Conservation (phyloP, 2,797 vertebrate genomes). For the Picus viridis region DNA sequence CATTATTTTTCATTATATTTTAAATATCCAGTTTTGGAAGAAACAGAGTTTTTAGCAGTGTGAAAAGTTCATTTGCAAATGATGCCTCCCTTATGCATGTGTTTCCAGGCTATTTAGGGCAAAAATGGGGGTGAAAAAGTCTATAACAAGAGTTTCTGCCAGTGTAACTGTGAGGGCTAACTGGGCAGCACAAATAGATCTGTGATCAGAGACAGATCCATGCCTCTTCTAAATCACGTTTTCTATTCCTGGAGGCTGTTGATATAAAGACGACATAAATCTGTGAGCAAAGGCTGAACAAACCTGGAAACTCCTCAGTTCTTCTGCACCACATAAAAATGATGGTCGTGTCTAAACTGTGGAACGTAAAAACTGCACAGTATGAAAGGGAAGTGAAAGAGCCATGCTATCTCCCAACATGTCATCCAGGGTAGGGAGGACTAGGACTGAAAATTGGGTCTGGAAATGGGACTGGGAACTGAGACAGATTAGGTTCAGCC, state of each 20-base stretch:
- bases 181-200: not conserved
- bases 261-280: not conserved
- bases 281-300: not conserved
- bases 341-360: not conserved
- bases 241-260: not conserved
- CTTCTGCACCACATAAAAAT: not conserved
- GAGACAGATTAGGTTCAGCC: not conserved
- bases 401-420: not conserved
- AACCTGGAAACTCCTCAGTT: not conserved
- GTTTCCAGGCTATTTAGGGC: not conserved
- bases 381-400: not conserved
- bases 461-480: not conserved
- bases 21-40: not conserved
- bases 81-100: not conserved
- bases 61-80: not conserved
- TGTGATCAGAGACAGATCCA: not conserved
- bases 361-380: not conserved
- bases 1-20: not conserved
- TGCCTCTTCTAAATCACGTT: not conserved
- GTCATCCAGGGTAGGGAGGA: fast-evolving
- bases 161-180: not conserved
- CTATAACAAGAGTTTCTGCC: not conserved
- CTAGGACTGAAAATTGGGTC: not conserved
- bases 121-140: not conserved
- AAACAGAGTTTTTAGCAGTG: not conserved